These are phyloP conservation scores for Ectemnius cavifrons DNA, from an alignment of 2,888 invertebrate species.

Conservation along the genomic window DNA sequence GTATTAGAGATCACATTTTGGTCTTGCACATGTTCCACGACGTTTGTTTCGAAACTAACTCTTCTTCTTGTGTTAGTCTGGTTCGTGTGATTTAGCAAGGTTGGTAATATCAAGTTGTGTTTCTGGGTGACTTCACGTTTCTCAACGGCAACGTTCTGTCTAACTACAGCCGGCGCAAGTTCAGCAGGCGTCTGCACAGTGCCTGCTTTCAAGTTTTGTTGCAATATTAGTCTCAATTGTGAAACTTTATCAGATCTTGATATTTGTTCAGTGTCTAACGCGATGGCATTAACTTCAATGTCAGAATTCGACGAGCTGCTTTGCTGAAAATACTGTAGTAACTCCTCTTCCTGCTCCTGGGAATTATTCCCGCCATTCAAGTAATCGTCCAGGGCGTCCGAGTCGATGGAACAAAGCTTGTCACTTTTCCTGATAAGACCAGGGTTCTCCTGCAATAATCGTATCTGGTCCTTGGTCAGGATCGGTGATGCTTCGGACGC, in stretches of 20 bases:
- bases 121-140: conserved; percentile 69
- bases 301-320: conserved; percentile 77
- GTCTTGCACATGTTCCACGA: conserved; percentile 70
- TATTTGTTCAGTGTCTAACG: conserved; percentile 64
- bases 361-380: conserved; percentile 87
- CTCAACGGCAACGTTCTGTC: conserved; percentile 55
- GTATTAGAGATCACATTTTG: conserved; percentile 67
- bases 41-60: conserved; percentile 81
- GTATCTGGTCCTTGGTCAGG: conserved; percentile 63
- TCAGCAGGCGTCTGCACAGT: conserved; percentile 67
- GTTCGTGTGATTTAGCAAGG: conserved; percentile 70
- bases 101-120: conserved; percentile 71
- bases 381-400: conserved; percentile 90
- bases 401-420: conserved; percentile 87
- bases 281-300: conserved; percentile 60
- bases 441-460: conserved; percentile 62
- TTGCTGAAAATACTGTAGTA: conserved; percentile 89
- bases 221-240: conserved; percentile 85
- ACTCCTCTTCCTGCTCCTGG: conserved; percentile 90
- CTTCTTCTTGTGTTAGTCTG: conserved; percentile 76
- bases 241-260: conserved; percentile 84
- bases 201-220: conserved; percentile 82
- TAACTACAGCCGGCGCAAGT: conserved; percentile 47
- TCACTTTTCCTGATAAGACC: conserved; percentile 58
- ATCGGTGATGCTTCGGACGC: conserved; percentile 41